Percentiles rank a stretch among this genome's conserved stretches.
Evolutionary conservation across 1,140 invertebrate genomes (phyloP).

Genomic region (Heliconius eleuchia): DNA sequence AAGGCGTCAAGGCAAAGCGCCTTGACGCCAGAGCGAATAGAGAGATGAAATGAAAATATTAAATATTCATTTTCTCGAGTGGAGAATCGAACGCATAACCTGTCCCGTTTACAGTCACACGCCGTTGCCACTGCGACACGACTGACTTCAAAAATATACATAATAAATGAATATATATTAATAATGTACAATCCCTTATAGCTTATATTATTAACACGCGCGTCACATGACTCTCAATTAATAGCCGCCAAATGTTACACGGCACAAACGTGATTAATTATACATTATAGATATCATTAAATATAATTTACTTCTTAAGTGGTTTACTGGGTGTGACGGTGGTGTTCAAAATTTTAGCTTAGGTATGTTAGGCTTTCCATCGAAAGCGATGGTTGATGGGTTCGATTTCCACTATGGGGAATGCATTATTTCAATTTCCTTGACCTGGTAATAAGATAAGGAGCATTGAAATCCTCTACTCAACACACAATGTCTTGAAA

Average conservation of each 20-base stretch:
- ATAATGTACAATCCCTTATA: neutral
- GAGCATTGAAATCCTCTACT: no score
- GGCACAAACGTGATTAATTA: neutral
- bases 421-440: neutral
- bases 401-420: neutral
- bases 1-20: no score
- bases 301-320: neutral
- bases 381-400: neutral
- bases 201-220: conserved; percentile 6
- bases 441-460: neutral
- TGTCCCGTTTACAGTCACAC: neutral
- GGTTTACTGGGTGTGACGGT: neutral
- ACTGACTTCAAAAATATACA: neutral
- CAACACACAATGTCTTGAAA: neutral
- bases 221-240: conserved; percentile 6
- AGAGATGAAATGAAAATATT: neutral
- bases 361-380: no score
- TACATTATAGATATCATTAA: conserved; percentile 6
- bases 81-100: neutral
- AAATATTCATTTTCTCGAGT: neutral
- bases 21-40: neutral
- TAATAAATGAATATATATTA: neutral
- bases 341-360: no score
- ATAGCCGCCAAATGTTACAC: neutral
- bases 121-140: neutral